A percentile compares a stretch with the other conserved stretches of the same genome.
phyloP scores from a whole-genome alignment of 2,113 vertebrate species.

The Scolopax mira region DNA sequence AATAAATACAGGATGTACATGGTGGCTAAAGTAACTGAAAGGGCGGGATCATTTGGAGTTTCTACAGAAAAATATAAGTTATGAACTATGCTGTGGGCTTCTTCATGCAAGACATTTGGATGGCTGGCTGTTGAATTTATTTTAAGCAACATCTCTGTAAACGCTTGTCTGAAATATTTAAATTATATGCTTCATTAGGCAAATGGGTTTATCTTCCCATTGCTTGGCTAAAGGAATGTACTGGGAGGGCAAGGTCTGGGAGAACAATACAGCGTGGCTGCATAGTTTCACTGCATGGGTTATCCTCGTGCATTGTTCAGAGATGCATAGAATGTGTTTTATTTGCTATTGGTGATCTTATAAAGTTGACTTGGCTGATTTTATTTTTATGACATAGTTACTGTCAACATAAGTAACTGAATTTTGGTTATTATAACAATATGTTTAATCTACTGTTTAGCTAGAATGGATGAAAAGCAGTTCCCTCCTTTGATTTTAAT shows the following conservation, averaged over 20 bases:
- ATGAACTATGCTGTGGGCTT: background rate
- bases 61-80: background rate
- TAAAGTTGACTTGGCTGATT: background rate
- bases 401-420: background rate
- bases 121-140: background rate
- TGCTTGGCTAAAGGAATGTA: slow-evolving; percentile 30
- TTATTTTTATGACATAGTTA: background rate
- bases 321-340: background rate
- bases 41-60: background rate
- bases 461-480: background rate
- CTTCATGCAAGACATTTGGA: background rate
- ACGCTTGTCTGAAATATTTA: slow-evolving; percentile 30
- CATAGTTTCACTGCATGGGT: background rate
- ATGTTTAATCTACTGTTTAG: background rate
- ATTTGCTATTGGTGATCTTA: background rate
- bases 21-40: background rate
- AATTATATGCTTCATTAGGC: slow-evolving; percentile 15
- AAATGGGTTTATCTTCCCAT: slow-evolving; percentile 22
- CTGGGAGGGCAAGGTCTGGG: slow-evolving; percentile 1
- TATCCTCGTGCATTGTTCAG: background rate
- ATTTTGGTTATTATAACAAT: background rate
- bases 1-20: background rate
- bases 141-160: slow-evolving; percentile 11
- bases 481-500: background rate
- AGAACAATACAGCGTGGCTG: slow-evolving; percentile 3